Conservation (phyloP, 2,113 vertebrate species). For the Leucosticte australis region DNA sequence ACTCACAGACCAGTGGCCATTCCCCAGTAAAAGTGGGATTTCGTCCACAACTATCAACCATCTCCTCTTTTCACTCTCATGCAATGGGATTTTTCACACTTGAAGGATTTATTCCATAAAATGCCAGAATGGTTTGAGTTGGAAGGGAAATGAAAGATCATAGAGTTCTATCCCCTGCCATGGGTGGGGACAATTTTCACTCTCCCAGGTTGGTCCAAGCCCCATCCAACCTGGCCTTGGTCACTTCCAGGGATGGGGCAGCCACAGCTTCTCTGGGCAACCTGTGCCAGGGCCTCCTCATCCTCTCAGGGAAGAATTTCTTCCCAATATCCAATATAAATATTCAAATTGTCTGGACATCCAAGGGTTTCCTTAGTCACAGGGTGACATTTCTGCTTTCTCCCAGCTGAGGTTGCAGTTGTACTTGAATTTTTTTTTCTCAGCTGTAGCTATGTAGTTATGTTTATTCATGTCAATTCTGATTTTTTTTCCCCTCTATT, state of each 20-base stretch:
- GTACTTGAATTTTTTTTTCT: not conserved
- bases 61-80: not conserved
- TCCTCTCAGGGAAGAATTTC: not conserved
- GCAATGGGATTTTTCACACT: not conserved
- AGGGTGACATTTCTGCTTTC: not conserved
- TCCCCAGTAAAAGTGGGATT: not conserved
- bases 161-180: accelerated
- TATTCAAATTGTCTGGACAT: not conserved
- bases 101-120: not conserved
- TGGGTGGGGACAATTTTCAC: not conserved
- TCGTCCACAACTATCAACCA: not conserved
- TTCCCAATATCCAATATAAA: not conserved
- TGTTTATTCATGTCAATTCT: not conserved
- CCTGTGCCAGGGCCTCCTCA: accelerated
- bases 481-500: not conserved
- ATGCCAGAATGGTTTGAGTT: not conserved
- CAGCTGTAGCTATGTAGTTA: not conserved
- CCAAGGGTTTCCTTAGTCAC: not conserved
- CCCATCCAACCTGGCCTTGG: accelerated
- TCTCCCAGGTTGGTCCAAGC: not conserved
- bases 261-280: not conserved
- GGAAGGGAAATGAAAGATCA: not conserved
- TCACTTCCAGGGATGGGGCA: not conserved
- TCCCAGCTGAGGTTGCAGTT: not conserved
- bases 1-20: not conserved